These are phyloP conservation scores for Himalopsyche tibetana DNA, from an alignment of 2,888 invertebrate genomes.

Conservation along the genomic window DNA sequence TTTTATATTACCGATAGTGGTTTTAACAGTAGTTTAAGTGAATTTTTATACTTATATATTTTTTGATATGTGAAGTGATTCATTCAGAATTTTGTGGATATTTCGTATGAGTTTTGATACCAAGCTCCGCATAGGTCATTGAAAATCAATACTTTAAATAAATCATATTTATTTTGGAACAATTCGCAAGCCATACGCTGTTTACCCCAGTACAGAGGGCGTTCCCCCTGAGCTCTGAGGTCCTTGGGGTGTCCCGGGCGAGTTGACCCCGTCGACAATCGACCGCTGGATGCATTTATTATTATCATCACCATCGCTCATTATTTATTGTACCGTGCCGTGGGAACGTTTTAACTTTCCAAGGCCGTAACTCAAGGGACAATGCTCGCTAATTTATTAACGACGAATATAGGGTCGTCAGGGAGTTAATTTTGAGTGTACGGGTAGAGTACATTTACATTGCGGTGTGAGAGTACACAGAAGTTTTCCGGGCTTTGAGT, in stretches of 20 bases:
- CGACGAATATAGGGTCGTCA: neutral
- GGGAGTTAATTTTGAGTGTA: neutral
- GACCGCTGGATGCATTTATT: constrained; percentile 22
- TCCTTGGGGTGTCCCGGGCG: constrained; percentile 16
- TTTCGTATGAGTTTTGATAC: no score
- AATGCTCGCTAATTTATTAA: constrained; percentile 22
- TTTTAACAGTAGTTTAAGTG: no score
- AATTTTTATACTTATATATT: no score
- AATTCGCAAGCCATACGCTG: neutral
- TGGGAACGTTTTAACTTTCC: constrained; percentile 34
- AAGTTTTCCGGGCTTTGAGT: no score
- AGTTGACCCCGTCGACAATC: constrained; percentile 24
- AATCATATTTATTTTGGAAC: neutral
- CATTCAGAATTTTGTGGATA: no score
- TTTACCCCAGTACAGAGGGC: constrained; percentile 1
- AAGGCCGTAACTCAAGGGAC: constrained; percentile 16
- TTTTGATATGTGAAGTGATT: no score
- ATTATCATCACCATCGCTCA: constrained; percentile 11
- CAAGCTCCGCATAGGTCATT: no score
- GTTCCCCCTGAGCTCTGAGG: constrained; percentile 31
- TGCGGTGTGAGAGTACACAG: no score
- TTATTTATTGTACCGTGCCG: constrained; percentile 13
- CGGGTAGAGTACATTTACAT: no score
- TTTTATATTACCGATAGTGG: no score
- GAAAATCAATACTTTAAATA: no score